Evolutionary conservation across 1,140 invertebrate genomes (phyloP).

Genomic region (Venustaconcha ellipsiformis): DNA sequence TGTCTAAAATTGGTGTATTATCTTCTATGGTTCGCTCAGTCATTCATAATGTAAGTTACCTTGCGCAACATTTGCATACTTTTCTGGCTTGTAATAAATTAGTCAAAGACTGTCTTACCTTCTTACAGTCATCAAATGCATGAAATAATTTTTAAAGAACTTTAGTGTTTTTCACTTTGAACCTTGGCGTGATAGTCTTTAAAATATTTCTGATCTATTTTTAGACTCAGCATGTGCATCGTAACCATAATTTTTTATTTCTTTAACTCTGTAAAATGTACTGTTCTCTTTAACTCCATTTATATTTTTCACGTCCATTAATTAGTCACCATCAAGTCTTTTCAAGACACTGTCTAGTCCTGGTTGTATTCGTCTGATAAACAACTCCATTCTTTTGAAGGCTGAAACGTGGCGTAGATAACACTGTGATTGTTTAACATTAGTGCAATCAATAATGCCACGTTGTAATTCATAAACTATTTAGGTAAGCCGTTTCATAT

Average conservation of each 20-base stretch:
- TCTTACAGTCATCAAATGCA: neutral
- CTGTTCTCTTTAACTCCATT: neutral
- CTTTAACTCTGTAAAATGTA: neutral
- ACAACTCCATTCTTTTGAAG: neutral
- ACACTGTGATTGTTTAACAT: no score
- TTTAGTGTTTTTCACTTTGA: neutral
- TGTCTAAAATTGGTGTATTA: neutral
- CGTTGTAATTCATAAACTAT: no score
- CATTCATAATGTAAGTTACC: neutral
- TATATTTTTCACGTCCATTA: neutral
- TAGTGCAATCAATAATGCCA: no score
- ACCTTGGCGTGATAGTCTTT: constrained; percentile 5
- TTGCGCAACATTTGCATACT: neutral
- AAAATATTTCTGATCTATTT: neutral
- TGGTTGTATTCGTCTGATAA: constrained; percentile 1
- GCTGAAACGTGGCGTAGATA: no score
- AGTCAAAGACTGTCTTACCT: neutral
- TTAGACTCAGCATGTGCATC: neutral
- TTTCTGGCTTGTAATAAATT: neutral
- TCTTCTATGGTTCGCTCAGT: neutral
- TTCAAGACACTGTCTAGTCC: neutral
- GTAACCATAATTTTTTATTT: neutral
- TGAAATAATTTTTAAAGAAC: neutral
- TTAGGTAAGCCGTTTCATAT: no score
- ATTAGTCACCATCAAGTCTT: constrained; percentile 4